Evolutionary conservation across 2,113 vertebrate genomes (phyloP).

Genomic region (Myiagra hebetior): DNA sequence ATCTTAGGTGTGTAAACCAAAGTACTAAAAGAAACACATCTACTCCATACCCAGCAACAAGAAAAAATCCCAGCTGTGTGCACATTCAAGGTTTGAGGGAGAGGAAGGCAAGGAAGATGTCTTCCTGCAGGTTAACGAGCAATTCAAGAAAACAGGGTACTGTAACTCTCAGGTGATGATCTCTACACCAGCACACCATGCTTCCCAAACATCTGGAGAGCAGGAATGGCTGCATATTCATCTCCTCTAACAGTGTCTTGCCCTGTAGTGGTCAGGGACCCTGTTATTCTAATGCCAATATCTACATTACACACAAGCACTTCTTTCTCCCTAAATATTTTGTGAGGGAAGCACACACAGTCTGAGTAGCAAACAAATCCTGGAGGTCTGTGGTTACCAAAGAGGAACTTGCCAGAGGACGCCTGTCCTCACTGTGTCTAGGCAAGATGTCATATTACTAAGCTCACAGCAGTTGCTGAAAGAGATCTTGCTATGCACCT

Average conservation of each 20-base stretch:
- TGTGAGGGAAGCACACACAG: background rate
- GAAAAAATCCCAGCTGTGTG: background rate
- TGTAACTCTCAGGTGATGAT: background rate
- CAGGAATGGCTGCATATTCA: background rate
- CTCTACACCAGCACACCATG: background rate
- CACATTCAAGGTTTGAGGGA: background rate
- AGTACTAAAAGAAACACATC: background rate
- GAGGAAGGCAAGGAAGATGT: background rate
- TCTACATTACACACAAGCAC: background rate
- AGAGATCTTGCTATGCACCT: background rate
- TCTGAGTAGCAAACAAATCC: background rate
- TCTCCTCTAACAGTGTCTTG: background rate
- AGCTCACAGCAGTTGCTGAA: background rate
- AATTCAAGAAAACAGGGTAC: background rate
- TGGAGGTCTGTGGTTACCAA: background rate
- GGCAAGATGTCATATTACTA: background rate
- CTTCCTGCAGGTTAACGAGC: background rate
- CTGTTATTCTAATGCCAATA: background rate
- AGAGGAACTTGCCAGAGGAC: background rate
- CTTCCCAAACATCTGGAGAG: background rate
- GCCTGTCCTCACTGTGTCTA: background rate
- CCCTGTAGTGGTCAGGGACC: background rate
- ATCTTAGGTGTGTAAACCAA: background rate
- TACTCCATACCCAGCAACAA: too few relatives aligned
- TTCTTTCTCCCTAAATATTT: slow-evolving; percentile 19